Percentiles rank a stretch among this genome's conserved stretches.
phyloP scores from a whole-genome alignment of 2,888 invertebrate species.

The Drosophila cognata region DNA sequence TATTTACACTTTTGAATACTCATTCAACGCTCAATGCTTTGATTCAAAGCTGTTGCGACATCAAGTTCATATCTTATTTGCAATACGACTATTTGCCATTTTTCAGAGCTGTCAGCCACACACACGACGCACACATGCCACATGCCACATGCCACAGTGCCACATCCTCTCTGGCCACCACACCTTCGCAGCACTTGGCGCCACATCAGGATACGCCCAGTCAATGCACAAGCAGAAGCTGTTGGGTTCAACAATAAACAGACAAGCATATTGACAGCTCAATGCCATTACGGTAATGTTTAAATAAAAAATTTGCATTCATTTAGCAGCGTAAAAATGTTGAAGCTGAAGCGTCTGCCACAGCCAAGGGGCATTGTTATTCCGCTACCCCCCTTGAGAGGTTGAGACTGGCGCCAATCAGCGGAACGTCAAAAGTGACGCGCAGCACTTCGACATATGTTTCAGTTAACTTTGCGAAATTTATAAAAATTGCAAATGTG shows the following conservation, averaged over 20 bases:
- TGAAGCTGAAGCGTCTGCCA: constrained; percentile 27
- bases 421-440: constrained; percentile 64
- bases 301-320: constrained; percentile 80
- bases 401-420: constrained; percentile 64
- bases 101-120: constrained; percentile 71
- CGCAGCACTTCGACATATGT: constrained; percentile 65
- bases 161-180: constrained; percentile 20
- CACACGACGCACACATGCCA: constrained; percentile 39
- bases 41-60: constrained; percentile 42
- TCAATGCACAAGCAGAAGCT: background rate
- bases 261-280: constrained; percentile 78
- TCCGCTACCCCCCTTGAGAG: background rate
- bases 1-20: background rate
- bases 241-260: constrained; percentile 58
- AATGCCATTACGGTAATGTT: constrained; percentile 77
- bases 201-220: constrained; percentile 14
- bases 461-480: constrained; percentile 69
- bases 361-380: constrained; percentile 47
- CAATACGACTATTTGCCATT: constrained; percentile 53
- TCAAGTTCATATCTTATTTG: constrained; percentile 56
- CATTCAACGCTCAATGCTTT: constrained; percentile 23
- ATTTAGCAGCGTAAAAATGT: constrained; percentile 54
- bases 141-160: constrained; percentile 20
- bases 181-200: constrained; percentile 38
- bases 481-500: constrained; percentile 72